phyloP scores from a whole-genome alignment of 2,797 vertebrate genomes.

The Tamandua tetradactyla region DNA sequence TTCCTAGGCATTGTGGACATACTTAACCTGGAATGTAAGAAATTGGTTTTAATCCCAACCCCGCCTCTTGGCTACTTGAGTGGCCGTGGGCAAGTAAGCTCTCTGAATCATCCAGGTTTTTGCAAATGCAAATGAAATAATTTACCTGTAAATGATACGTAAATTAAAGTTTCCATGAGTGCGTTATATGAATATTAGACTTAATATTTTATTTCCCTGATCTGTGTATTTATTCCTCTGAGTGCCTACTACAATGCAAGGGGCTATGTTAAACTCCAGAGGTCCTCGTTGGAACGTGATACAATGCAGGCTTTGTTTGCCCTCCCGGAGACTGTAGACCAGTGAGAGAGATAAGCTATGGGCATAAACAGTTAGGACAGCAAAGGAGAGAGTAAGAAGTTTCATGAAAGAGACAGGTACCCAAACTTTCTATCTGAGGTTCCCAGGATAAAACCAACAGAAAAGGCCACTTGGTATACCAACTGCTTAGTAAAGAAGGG shows the following conservation, averaged over 20 bases:
- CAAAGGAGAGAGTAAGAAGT: not conserved
- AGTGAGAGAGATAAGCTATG: not conserved
- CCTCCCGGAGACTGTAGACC: not conserved
- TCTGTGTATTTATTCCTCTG: not conserved
- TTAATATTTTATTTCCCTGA: not conserved
- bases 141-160: not conserved
- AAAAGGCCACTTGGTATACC: not conserved
- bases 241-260: not conserved
- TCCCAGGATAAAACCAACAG: not conserved
- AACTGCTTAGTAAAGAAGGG: not conserved
- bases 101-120: conserved; percentile 20
- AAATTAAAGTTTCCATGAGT: not conserved
- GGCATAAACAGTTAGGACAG: not conserved
- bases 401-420: not conserved
- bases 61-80: not conserved
- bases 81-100: not conserved
- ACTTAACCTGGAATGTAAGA: not conserved
- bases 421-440: not conserved
- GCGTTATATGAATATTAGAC: not conserved
- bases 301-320: not conserved
- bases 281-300: not conserved
- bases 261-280: not conserved
- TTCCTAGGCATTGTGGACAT: not conserved
- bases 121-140: not conserved
- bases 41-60: not conserved